Evolutionary conservation across 2,113 vertebrate species (phyloP).

Genomic region (Paramormyrops kingsleyae): DNA sequence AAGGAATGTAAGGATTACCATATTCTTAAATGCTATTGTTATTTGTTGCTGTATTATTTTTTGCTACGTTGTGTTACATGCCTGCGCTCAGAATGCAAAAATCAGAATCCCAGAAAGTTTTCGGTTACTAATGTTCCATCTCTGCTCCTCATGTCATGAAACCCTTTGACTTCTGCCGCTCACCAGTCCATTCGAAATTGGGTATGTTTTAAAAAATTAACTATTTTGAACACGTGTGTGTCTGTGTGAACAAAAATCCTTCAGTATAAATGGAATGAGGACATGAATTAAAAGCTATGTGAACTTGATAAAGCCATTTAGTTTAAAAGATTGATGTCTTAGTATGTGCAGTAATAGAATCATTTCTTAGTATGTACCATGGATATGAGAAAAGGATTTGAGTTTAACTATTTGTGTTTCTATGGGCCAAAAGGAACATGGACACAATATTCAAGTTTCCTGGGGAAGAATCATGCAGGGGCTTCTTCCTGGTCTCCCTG

Average conservation of each 20-base stretch:
- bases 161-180: slow-evolving; percentile 11
- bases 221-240: neutral
- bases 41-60: neutral
- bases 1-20: neutral
- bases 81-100: neutral
- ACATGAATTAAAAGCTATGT: neutral
- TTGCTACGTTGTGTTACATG: neutral
- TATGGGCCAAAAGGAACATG: slow-evolving; percentile 62
- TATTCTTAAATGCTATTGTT: neutral
- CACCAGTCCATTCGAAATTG: slow-evolving; percentile 46
- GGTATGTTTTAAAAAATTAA: slow-evolving; percentile 29
- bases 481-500: slow-evolving; percentile 73
- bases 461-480: slow-evolving; percentile 64
- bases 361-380: neutral
- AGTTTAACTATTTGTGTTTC: neutral
- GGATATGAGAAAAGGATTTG: neutral
- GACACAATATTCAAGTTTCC: slow-evolving; percentile 67
- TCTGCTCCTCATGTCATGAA: neutral
- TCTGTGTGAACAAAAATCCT: neutral
- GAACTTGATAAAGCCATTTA: neutral
- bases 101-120: neutral
- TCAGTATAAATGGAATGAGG: neutral
- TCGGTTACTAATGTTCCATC: neutral
- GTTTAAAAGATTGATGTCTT: neutral
- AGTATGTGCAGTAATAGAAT: neutral